phyloP scores from a whole-genome alignment of 2,113 vertebrate genomes.

The Salvator merianae region DNA sequence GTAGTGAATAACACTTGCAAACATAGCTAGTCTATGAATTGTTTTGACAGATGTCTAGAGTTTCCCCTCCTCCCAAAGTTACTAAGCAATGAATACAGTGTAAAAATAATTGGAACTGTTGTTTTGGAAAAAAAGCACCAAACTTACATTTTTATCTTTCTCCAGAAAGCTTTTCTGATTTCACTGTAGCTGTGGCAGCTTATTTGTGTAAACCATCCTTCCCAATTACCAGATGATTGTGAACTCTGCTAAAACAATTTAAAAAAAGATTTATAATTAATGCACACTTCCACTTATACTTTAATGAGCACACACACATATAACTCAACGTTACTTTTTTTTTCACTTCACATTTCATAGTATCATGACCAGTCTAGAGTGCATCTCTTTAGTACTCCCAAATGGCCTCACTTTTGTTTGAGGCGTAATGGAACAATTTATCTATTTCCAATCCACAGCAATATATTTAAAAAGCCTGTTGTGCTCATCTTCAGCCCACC shows the following conservation, averaged over 20 bases:
- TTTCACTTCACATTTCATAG: too few species aligned
- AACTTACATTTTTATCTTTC: conserved; percentile 39
- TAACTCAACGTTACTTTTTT: too few species aligned
- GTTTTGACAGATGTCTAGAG: background rate
- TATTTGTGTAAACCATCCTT: conserved; percentile 25
- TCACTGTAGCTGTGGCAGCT: conserved; percentile 30
- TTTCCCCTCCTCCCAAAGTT: background rate
- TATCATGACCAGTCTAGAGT: too few species aligned
- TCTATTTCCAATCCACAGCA: too few species aligned
- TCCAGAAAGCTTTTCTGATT: conserved; percentile 16
- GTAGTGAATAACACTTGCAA: background rate
- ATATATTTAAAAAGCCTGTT: too few species aligned
- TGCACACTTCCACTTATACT: background rate
- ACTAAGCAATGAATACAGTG: background rate
- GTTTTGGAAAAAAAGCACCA: background rate
- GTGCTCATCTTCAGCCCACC: too few species aligned
- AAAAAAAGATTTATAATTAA: background rate
- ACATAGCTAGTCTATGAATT: background rate
- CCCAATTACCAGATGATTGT: conserved; percentile 21
- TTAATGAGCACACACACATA: background rate
- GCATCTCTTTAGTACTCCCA: background rate
- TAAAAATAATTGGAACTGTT: background rate
- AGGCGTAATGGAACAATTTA: too few species aligned
- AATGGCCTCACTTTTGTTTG: background rate
- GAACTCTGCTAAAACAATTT: conserved; percentile 24